Evolutionary conservation across 2,888 invertebrate genomes (phyloP).

Genomic region (Elmis aenea): DNA sequence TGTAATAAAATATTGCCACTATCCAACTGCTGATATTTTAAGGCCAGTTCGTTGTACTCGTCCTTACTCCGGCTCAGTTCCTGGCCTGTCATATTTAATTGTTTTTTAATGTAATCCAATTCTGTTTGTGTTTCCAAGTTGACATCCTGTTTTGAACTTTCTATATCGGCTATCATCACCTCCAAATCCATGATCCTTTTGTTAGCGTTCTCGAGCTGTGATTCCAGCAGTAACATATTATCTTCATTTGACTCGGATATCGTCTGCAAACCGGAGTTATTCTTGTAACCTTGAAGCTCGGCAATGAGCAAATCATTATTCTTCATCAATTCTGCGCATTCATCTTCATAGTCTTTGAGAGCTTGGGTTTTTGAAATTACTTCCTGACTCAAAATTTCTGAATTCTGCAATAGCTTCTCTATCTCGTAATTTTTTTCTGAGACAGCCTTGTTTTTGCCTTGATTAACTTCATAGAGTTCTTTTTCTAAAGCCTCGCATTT

Average conservation of each 20-base stretch:
- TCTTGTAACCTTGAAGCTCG: conserved; percentile 60
- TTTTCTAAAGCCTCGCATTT: conserved; percentile 56
- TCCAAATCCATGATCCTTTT: conserved; percentile 46
- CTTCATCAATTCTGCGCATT: conserved; percentile 62
- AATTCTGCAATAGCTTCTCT: conserved; percentile 40
- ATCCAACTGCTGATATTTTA: conserved; percentile 23
- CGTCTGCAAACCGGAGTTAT: conserved; percentile 61
- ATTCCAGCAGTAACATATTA: conserved; percentile 58
- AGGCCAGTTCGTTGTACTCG: conserved; percentile 35
- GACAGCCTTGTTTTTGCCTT: conserved; percentile 44
- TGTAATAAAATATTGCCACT: conserved; percentile 53
- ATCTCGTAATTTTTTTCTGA: conserved; percentile 43
- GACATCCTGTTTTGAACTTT: conserved; percentile 24
- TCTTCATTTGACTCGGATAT: conserved; percentile 71
- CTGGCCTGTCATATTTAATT: conserved; percentile 26
- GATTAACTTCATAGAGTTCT: conserved; percentile 53
- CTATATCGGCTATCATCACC: conserved; percentile 26
- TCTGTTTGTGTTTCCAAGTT: conserved; percentile 25
- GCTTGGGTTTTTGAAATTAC: conserved; percentile 38
- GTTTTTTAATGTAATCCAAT: conserved; percentile 28
- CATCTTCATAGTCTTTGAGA: conserved; percentile 52
- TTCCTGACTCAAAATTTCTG: conserved; percentile 41
- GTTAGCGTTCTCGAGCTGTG: conserved; percentile 54
- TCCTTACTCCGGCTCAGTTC: conserved; percentile 27
- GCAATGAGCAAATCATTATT: conserved; percentile 66